Base-by-base conservation (phyloP, 1,140 invertebrate genomes). In the Belonocnema kinseyi region DNA sequence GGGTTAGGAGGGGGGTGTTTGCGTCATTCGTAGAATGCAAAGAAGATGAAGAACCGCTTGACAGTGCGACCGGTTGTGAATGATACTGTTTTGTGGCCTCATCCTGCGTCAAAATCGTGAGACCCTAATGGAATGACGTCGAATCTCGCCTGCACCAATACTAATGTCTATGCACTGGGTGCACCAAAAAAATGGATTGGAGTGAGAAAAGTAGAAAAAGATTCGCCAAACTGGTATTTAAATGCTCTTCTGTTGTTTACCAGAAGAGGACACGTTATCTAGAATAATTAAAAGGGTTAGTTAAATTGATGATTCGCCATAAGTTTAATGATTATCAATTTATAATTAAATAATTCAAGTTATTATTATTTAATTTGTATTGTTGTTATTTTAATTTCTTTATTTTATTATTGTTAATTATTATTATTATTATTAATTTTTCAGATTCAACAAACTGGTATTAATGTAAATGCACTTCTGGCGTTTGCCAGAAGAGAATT, bases 31-130 rank as follows among this genome's bases (percentile, higher is more conserved):
- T 61, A 26, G 13, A 61, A 33, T 13, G 2, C 10, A 16, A 7
- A 61, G 19, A 66, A n/a, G n/a, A 66, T 46, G 16, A 14, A 8
- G 13, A 66, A 66, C 10, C 5, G 61, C 46, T 66, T 66, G 12
- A 46, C 2, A 16, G 14, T 40, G n/a, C 61, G 61, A 33, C 26
- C 26, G 61, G 21, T 66, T 46, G 61, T 66, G 61, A 66, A 66
- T 66, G 61, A 66, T 13, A 40, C 33, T 66, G 61, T 66, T 66
- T 66, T 66, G 61, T 40, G 26, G 26, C 26, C 61, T 66, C 61
- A 46, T 66, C 61, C 61, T 66, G 61, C 21, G 61, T 66, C 33
- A 40, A 66, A 66, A 66, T 66, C 61, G 61, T 66, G 61, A 66
- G 61, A 66, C 61, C 40, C 26, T 5, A 40, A 16, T 40, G 11